Conservation (phyloP, 2,888 invertebrate species). For the Gerris lacustris region DNA sequence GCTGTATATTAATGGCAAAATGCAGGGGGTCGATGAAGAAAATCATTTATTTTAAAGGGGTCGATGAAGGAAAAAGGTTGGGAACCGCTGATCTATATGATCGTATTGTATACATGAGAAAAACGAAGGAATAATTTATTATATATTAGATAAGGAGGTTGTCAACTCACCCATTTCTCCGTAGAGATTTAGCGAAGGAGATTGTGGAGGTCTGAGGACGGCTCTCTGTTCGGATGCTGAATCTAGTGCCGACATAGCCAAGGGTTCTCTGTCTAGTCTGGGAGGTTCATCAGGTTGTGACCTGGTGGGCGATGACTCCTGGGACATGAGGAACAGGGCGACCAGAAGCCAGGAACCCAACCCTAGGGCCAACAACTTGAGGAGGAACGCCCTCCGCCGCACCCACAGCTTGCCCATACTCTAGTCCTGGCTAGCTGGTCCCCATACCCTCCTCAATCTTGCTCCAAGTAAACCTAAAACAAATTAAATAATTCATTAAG, state of each 20-base stretch:
- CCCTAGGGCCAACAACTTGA: not conserved
- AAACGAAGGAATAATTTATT: too few species aligned
- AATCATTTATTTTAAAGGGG: too few species aligned
- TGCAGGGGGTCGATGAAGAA: too few species aligned
- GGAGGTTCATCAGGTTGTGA: not conserved
- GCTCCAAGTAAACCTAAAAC: not conserved
- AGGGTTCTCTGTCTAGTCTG: slow-evolving; percentile 4
- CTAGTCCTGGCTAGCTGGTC: not conserved
- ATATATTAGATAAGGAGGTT: too few species aligned
- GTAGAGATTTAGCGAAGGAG: slow-evolving; percentile 11
- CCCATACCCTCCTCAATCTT: not conserved
- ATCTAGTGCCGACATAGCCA: slow-evolving; percentile 6
- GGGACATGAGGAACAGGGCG: not conserved
- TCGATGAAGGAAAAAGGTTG: too few species aligned
- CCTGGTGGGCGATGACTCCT: not conserved
- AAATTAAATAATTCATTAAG: too few species aligned
- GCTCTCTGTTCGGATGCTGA: not conserved
- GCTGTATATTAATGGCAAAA: too few species aligned
- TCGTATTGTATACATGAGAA: too few species aligned
- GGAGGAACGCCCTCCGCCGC: not conserved
- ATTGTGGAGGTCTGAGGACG: not conserved
- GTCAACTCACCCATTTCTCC: slow-evolving; percentile 10
- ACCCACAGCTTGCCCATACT: slow-evolving; percentile 7
- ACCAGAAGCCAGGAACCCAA: not conserved
- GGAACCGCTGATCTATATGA: too few species aligned